Percentiles rank a stretch among this genome's conserved stretches.
These are phyloP conservation scores for Alfaro cultratus DNA, from an alignment of 2,797 vertebrate genomes.

Conservation along the genomic window DNA sequence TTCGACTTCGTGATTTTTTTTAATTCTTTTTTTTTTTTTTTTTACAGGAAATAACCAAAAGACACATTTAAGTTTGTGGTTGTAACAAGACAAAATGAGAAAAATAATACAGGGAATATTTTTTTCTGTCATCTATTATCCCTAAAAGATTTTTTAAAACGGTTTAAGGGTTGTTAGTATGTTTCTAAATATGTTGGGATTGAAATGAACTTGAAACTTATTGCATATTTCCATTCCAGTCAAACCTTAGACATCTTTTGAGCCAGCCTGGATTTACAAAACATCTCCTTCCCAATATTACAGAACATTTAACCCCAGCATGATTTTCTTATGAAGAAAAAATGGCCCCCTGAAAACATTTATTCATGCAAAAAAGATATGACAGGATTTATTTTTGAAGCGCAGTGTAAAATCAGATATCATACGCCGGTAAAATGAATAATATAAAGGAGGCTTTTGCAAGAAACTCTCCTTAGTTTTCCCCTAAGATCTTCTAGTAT, in stretches of 20 bases:
- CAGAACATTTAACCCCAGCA: slow-evolving; percentile 46
- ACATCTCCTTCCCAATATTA: background rate
- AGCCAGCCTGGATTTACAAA: slow-evolving; percentile 21
- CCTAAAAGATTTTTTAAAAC: background rate
- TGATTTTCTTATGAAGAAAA: slow-evolving; percentile 56
- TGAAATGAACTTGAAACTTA: slow-evolving; percentile 2
- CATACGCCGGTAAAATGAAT: slow-evolving; percentile 60
- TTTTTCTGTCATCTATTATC: background rate
- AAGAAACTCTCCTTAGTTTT: slow-evolving; percentile 44
- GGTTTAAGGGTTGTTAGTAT: slow-evolving; percentile 8
- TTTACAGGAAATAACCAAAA: background rate
- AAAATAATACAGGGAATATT: background rate
- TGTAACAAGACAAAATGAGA: background rate
- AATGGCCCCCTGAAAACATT: slow-evolving; percentile 41
- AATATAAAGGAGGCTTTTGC: slow-evolving; percentile 54
- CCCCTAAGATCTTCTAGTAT: slow-evolving; percentile 51
- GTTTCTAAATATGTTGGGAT: slow-evolving; percentile 14
- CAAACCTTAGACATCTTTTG: slow-evolving; percentile 13
- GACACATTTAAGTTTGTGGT: background rate
- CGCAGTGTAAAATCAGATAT: slow-evolving; percentile 57
- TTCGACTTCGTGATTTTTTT: background rate
- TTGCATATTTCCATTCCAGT: slow-evolving; percentile 26
- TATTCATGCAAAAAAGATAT: slow-evolving; percentile 38
- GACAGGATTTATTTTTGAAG: slow-evolving; percentile 46
- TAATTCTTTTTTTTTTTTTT: background rate